These are phyloP conservation scores for Crossoptilon crossoptilon DNA, from an alignment of 2,797 vertebrate genomes.

Conservation along the genomic window DNA sequence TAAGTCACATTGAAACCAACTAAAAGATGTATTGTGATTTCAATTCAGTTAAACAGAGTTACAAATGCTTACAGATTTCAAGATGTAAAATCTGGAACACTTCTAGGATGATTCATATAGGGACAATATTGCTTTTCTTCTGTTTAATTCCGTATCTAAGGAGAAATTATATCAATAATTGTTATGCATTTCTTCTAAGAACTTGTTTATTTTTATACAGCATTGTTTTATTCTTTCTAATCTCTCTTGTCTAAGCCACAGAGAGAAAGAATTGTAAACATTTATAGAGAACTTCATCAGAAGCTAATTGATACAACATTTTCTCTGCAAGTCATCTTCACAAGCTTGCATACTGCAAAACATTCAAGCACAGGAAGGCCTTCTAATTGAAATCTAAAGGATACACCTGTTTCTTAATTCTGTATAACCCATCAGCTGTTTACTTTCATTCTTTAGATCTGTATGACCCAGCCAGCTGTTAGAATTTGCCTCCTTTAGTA, in stretches of 20 bases:
- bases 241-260: background rate
- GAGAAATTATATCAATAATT: background rate
- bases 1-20: background rate
- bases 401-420: background rate
- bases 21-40: background rate
- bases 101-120: background rate
- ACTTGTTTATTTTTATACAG: background rate
- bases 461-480: background rate
- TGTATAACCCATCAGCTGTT: background rate
- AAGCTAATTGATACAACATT: background rate
- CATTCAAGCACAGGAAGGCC: background rate
- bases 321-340: background rate
- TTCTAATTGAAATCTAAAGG: background rate
- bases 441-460: background rate
- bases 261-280: background rate
- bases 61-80: background rate
- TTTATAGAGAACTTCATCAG: background rate
- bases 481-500: background rate
- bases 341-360: background rate
- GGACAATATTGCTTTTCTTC: background rate
- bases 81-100: background rate
- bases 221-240: background rate
- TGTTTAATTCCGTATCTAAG: background rate
- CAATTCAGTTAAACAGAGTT: background rate
- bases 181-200: background rate